Percentiles rank a stretch among this genome's conserved stretches.
Conservation (phyloP, 2,888 invertebrate genomes). For the Thecophora atra region DNA sequence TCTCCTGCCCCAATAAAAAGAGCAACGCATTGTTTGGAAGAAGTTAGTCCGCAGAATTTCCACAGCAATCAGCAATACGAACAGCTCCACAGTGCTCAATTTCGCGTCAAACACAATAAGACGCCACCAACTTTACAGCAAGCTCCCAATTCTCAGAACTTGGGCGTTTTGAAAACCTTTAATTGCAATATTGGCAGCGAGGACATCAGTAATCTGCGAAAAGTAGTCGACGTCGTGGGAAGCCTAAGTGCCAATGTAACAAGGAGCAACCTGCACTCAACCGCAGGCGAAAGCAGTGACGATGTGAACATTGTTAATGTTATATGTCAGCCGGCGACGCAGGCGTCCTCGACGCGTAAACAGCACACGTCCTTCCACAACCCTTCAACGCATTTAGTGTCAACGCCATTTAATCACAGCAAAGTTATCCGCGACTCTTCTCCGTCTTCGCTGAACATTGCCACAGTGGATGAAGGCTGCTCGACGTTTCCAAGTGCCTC, state of each 20-base stretch:
- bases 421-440: background rate
- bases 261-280: slow-evolving; percentile 30
- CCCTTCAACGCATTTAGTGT: slow-evolving; percentile 29
- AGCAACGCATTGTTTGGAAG: slow-evolving; percentile 11
- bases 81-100: slow-evolving; percentile 39
- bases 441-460: slow-evolving; percentile 41
- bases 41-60: slow-evolving; percentile 29
- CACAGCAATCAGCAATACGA: slow-evolving; percentile 42
- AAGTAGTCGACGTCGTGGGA: slow-evolving; percentile 57
- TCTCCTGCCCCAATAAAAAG: slow-evolving; percentile 42
- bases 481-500: background rate
- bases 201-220: slow-evolving; percentile 60
- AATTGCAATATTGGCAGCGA: slow-evolving; percentile 53
- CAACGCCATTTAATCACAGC: slow-evolving; percentile 19
- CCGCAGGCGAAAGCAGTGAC: slow-evolving; percentile 47
- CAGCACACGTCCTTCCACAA: background rate
- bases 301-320: slow-evolving; percentile 45
- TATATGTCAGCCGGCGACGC: background rate
- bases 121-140: slow-evolving; percentile 8
- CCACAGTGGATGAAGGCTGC: background rate
- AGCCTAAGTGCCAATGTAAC: slow-evolving; percentile 41
- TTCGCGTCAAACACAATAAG: slow-evolving; percentile 24
- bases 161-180: slow-evolving; percentile 57
- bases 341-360: slow-evolving; percentile 24
- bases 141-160: slow-evolving; percentile 47